phyloP scores from a whole-genome alignment of 2,113 vertebrate species.

The Syngnathoides biaculeatus region DNA sequence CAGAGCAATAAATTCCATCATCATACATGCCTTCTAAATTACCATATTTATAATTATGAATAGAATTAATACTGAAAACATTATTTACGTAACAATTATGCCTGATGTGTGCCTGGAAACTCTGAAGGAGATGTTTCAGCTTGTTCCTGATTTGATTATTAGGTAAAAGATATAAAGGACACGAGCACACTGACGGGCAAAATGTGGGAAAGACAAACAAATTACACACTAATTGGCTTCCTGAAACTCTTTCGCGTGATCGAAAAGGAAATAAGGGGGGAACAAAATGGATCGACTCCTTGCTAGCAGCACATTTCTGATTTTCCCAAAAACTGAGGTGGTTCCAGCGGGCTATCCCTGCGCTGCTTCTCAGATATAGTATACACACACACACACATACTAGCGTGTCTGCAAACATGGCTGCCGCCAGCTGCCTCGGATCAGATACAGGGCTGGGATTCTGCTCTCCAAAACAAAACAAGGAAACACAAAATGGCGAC shows the following conservation, averaged over 20 bases:
- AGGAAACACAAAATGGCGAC: slow-evolving; percentile 77
- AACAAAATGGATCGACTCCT: slow-evolving; percentile 45
- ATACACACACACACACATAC: slow-evolving; percentile 61
- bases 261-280: slow-evolving; percentile 37
- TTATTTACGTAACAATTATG: slow-evolving; percentile 10
- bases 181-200: slow-evolving; percentile 33
- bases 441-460: slow-evolving; percentile 68
- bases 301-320: slow-evolving; percentile 69
- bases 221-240: slow-evolving; percentile 65
- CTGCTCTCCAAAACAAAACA: slow-evolving; percentile 65
- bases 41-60: not conserved
- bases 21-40: not conserved
- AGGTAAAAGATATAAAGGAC: slow-evolving; percentile 21
- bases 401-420: slow-evolving; percentile 69
- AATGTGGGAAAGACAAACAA: slow-evolving; percentile 66
- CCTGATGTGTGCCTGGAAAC: slow-evolving; percentile 6
- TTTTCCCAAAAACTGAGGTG: slow-evolving; percentile 73
- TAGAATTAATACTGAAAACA: not conserved
- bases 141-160: slow-evolving; percentile 10
- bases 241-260: slow-evolving; percentile 64
- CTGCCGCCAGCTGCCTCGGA: slow-evolving; percentile 70
- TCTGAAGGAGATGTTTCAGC: slow-evolving; percentile 10
- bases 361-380: slow-evolving; percentile 59
- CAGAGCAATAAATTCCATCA: not conserved
- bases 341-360: slow-evolving; percentile 67